Evolutionary conservation across 2,888 invertebrate genomes (phyloP), one percentile per base, ranked within the genome.

Genomic region (Tanypteryx hageni): DNA sequence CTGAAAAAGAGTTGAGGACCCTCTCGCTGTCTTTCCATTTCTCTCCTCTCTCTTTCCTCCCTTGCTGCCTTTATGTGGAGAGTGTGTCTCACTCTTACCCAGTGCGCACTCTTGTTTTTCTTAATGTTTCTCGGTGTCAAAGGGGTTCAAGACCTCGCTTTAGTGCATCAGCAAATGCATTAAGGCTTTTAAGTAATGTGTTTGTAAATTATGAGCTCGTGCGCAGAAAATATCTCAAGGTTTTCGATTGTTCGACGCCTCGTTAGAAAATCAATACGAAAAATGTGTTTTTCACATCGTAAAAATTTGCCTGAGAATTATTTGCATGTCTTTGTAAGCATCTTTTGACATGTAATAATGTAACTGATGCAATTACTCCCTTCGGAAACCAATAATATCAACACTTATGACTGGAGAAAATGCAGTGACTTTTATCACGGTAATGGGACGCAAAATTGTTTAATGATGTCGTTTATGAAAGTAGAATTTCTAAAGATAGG

Each of bases 141-240:
- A 68, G n/a, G 68, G 68, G 68, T 68, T 68, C 68, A 61, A 86
- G 61, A 86, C 86, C 86, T 68, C 22, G 61, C 86, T 86, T 86
- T 64, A 44, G 13, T 64, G 64, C 89, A 68, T n/a, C 61, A n/a
- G 89, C 18, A 44, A 89, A 89, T 89, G 89, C 76, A 76, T 76
- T 22, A 76, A 44, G 76, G 22, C 76, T 76, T n/a, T 76, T 76
- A 22, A 27, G 89, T 64, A 89, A 89, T 89, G 64, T 44, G 58
- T 61, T 64, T 18, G 44, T 64, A 89, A 44, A 64, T 89, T 83
- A 83, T 10, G 64, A 68, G 64, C 10, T 18, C 44, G 64, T 31
- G 31, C 89, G 31, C 64, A 44, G 22, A 64, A 68, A 59, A 86
- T 58, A 31, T 68, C 44, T n/a, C 59, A 31, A 8, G 86, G 22